Base-by-base conservation (phyloP, 2,797 vertebrate genomes). In the Taeniopygia guttata region DNA sequence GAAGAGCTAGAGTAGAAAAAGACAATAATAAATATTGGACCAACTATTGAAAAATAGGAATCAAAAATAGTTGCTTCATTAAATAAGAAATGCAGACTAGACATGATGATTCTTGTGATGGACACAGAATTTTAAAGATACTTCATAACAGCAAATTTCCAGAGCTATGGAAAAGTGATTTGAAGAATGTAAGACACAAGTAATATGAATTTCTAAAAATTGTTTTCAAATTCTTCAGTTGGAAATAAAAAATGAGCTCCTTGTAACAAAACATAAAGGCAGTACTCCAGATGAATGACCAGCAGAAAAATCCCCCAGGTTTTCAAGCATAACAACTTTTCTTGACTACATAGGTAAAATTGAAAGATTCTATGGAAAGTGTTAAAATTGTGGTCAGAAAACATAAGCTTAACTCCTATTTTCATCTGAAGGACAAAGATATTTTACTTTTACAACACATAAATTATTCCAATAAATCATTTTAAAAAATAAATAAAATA, bases 381-480 rank as follows among this genome's bases (percentile, higher is more conserved):
- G 4, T 64, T 56, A 64, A 45, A 5, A 55, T n/a, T 49, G 17
- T 58, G 13, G 4, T 81, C 20, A 84, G 45, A 91, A 94, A 89
- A 52, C 7, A 7, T 48, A 60, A 72, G 15, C 4, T 15, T 45
- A 69, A 29, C 5, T 83, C 19, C 4, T 67, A 18, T 56, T 84
- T 76, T 79, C 26, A 9, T 55, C 27, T 58, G 51, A 90, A 48
- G 8, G 14, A 11, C 16, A 51, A 82, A 82, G 18, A 20, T 52
- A 18, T 38, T 84, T 91, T 82, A 59, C 5, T 85, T 16, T 68
- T 87, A 25, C 8, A 54, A 36, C 45, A 32, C 3, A 55, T 20
- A 56, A 63, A 34, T 46, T 0, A 48, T 38, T 80, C 12, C 11
- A 73, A 84, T 40, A 1, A 46, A 74, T 21, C 0, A 45, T 22